Evolutionary conservation across 2,888 invertebrate species (phyloP).

Genomic region (Oxycera nigricornis): DNA sequence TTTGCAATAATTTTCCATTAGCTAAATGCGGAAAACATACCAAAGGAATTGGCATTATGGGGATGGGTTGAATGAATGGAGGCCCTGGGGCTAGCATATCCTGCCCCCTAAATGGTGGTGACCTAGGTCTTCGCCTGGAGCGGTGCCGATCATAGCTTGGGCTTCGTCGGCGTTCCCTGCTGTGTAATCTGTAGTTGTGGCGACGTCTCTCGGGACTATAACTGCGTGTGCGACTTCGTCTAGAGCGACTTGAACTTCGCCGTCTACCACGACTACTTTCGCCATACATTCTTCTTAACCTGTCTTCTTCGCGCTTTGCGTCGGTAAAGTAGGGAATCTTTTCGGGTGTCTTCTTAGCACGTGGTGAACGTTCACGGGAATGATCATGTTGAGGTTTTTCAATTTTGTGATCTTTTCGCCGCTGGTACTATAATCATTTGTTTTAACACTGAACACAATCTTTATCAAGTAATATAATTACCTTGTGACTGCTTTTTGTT

Average conservation of each 20-base stretch:
- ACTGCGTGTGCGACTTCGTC: constrained; percentile 40
- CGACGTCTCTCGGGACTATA: constrained; percentile 31
- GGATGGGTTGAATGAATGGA: constrained; percentile 20
- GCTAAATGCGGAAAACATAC: background rate
- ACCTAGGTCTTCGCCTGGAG: background rate
- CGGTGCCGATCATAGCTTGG: constrained; percentile 15
- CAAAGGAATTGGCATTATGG: background rate
- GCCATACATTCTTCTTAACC: constrained; percentile 44
- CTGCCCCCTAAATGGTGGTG: background rate
- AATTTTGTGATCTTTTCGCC: background rate
- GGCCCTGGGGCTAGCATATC: background rate
- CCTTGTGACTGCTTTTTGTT: constrained; percentile 11
- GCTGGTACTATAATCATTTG: no score
- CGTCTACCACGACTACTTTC: background rate
- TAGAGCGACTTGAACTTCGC: constrained; percentile 39
- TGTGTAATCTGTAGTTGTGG: constrained; percentile 28
- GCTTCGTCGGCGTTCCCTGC: constrained; percentile 7
- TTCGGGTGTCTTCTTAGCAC: constrained; percentile 36
- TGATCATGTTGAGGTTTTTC: no score
- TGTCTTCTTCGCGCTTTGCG: constrained; percentile 49
- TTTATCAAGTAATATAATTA: background rate
- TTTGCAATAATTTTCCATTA: no score
- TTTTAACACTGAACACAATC: no score
- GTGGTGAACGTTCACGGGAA: background rate
- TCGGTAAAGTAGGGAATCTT: constrained; percentile 51